A percentile compares a stretch with the other conserved stretches of the same genome.
These are phyloP conservation scores for Nezara viridula DNA, from an alignment of 2,888 invertebrate genomes.

Conservation along the genomic window DNA sequence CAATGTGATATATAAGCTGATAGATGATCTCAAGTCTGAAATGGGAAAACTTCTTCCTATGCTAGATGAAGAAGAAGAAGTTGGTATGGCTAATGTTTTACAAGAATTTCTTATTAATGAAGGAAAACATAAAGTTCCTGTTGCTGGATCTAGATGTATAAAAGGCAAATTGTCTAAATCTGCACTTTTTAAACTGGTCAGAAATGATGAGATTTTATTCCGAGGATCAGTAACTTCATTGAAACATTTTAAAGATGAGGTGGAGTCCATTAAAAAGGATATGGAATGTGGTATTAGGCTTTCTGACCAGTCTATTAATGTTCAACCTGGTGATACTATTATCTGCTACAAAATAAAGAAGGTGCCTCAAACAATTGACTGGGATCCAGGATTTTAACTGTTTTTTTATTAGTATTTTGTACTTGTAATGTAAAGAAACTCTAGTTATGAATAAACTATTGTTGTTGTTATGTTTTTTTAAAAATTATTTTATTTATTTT, in stretches of 20 bases:
- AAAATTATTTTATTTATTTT: not conserved
- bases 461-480: not conserved
- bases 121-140: conserved; percentile 83
- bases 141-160: conserved; percentile 90
- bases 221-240: conserved; percentile 82
- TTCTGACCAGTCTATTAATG: conserved; percentile 74
- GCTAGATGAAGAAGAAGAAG: conserved; percentile 80
- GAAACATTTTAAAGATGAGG: conserved; percentile 91
- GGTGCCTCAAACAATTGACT: conserved; percentile 78
- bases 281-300: conserved; percentile 92
- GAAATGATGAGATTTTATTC: conserved; percentile 77
- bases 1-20: conserved; percentile 93
- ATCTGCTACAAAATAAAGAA: conserved; percentile 81
- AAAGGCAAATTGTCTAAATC: conserved; percentile 82
- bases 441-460: not conserved
- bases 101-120: conserved; percentile 87
- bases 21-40: conserved; percentile 89
- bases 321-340: conserved; percentile 83
- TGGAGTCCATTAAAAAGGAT: conserved; percentile 84
- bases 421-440: not conserved
- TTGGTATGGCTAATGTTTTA: conserved; percentile 89
- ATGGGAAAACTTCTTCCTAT: conserved; percentile 81
- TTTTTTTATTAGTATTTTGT: not conserved
- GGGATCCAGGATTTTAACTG: conserved; percentile 87
- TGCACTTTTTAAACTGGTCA: conserved; percentile 77